Evolutionary conservation across 2,888 invertebrate species (phyloP).

Genomic region (Biston betularia): DNA sequence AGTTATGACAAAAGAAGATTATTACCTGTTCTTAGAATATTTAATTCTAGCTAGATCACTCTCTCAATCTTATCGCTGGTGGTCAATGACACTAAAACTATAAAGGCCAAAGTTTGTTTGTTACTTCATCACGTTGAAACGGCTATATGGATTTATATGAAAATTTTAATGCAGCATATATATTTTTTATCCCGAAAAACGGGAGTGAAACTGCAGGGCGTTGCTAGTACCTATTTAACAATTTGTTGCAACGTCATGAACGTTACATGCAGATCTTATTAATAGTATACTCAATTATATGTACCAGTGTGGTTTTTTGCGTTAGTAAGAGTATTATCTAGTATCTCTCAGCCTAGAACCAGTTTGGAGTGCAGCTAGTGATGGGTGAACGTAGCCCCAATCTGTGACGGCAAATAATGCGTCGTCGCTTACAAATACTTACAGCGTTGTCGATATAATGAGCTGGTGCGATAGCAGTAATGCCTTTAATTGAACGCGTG

Average conservation of each 20-base stretch:
- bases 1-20: too few species aligned
- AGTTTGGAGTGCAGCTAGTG: slow-evolving; percentile 57
- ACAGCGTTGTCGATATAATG: slow-evolving; percentile 74
- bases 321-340: slow-evolving; percentile 15
- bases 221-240: too few species aligned
- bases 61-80: too few species aligned
- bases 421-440: slow-evolving; percentile 69
- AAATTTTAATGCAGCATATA: too few species aligned
- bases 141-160: too few species aligned
- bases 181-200: too few species aligned
- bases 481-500: slow-evolving; percentile 73
- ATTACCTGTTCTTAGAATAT: too few species aligned
- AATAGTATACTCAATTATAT: neutral
- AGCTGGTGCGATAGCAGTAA: slow-evolving; percentile 72
- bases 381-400: slow-evolving; percentile 63
- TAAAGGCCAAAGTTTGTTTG: too few species aligned
- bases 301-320: neutral
- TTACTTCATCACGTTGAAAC: too few species aligned
- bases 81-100: too few species aligned
- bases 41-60: too few species aligned
- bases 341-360: slow-evolving; percentile 41
- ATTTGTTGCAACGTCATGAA: neutral
- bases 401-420: slow-evolving; percentile 78
- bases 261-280: neutral
- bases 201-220: too few species aligned